Percentiles rank a stretch among this genome's conserved stretches.
Evolutionary conservation across 2,113 vertebrate species (phyloP).

Genomic region (Pagrus major): DNA sequence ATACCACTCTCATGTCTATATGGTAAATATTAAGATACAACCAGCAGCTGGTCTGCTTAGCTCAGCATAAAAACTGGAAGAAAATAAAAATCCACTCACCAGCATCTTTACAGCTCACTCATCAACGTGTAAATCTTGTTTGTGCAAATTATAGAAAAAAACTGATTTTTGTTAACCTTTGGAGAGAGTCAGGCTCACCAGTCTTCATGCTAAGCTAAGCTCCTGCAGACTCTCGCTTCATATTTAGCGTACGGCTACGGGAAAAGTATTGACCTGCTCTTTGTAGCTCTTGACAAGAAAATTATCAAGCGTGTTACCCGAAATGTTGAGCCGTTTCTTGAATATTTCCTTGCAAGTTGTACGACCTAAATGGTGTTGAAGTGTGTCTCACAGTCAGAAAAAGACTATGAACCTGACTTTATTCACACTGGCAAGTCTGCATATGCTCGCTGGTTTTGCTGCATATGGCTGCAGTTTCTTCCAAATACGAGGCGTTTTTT

Average conservation of each 20-base stretch:
- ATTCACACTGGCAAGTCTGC: not conserved
- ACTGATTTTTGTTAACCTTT: no score
- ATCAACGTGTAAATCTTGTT: not conserved
- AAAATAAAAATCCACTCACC: not conserved
- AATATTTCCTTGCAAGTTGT: not conserved
- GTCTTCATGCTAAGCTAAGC: not conserved
- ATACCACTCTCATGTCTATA: no score
- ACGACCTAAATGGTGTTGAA: not conserved
- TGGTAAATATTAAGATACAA: not conserved
- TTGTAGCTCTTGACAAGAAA: not conserved
- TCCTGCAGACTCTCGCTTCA: not conserved
- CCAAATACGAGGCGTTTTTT: constrained; percentile 20
- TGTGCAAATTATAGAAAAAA: no score
- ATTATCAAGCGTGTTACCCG: not conserved
- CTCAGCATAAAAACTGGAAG: not conserved
- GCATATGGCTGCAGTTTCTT: constrained; percentile 16
- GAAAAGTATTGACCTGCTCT: not conserved
- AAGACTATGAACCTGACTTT: not conserved
- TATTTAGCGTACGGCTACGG: not conserved
- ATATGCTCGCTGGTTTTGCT: constrained; percentile 1
- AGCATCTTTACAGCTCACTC: not conserved
- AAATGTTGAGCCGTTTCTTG: not conserved
- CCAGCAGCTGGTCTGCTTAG: no score
- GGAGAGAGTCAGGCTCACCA: not conserved
- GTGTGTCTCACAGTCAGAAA: not conserved